phyloP scores from a whole-genome alignment of 2,888 invertebrate genomes.

The Chromoteleia sp. region DNA sequence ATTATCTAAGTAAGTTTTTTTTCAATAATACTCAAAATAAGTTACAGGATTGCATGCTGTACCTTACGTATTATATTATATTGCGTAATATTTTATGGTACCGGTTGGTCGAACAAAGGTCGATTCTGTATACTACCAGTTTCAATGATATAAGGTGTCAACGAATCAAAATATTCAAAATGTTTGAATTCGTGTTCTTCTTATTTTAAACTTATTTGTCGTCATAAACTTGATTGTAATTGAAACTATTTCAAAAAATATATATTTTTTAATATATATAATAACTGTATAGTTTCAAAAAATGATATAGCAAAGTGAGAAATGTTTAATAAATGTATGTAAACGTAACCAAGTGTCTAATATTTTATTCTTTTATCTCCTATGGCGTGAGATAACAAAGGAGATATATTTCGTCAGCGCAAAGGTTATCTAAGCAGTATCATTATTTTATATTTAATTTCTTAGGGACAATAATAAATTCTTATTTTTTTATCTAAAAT shows the following conservation, averaged over 20 bases:
- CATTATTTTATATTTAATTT: not conserved
- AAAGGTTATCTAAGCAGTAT: not conserved
- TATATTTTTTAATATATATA: too few species aligned
- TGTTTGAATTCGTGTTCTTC: too few species aligned
- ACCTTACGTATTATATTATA: not conserved
- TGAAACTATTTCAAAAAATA: too few species aligned
- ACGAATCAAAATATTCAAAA: not conserved
- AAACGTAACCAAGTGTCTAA: too few species aligned
- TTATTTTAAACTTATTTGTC: not conserved
- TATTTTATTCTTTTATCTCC: slow-evolving; percentile 1
- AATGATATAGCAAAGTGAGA: not conserved
- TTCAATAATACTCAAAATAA: too few species aligned
- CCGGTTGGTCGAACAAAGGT: not conserved
- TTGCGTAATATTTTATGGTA: not conserved
- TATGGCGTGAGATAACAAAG: not conserved
- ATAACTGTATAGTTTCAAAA: too few species aligned
- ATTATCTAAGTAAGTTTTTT: slow-evolving; percentile 1
- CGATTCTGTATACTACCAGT: not conserved
- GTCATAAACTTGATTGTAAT: too few species aligned
- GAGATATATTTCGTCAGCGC: not conserved
- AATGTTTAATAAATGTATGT: too few species aligned
- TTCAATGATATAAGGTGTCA: not conserved
- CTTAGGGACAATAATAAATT: too few species aligned
- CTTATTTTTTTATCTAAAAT: too few species aligned
- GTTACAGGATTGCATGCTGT: not conserved